Base-by-base conservation (phyloP, 2,797 vertebrate genomes). In the Nyctalus aviator region DNA sequence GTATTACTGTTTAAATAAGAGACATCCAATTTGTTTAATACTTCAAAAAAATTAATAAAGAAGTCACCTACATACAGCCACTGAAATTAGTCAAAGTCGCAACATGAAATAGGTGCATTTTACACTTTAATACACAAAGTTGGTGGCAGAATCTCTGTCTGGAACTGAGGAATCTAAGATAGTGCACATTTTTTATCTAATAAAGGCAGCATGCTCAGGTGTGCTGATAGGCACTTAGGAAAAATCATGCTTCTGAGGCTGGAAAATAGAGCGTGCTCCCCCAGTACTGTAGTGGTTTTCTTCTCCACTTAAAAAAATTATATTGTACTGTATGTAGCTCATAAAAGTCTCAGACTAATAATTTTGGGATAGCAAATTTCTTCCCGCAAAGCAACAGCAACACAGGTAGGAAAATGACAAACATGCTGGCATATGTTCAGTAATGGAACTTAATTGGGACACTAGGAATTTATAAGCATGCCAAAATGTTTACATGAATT, bases 41-140 rank as follows among this genome's bases (percentile, higher is more conserved):
- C 69, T 85, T 37, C 0, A 83, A 82, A 83, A 91, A 91, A 81
- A 64, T 44, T 27, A 95, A 68, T 72, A 75, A 90, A 32, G 32
- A 76, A 92, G 35, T 21, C n/a, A 89, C 90, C 23, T 90, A 83
- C 6, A 68, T 3, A 12, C 7, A 91, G 71, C 2, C 57, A 83
- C 25, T 79, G 37, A 94, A 88, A 89, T 35, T 64, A 88, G 92
- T 71, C 59, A 48, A 83, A 82, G 9, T n/a, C 78, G 12, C 83
- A 48, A 78, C 81, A 84, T 64, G 48, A 84, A 91, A 87, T 90
- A 77, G 37, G n/a, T 66, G 30, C 21, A 55, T 62, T 93, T 96
- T 73, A 93, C 59, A 91, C 25, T 82, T 92, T 75, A 50, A 88
- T 90, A 90, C 82, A 85, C 78, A 86, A 76, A 55, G 57, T 25